These are phyloP conservation scores for Neoarius graeffei DNA, from an alignment of 2,113 vertebrate genomes.

Conservation along the genomic window DNA sequence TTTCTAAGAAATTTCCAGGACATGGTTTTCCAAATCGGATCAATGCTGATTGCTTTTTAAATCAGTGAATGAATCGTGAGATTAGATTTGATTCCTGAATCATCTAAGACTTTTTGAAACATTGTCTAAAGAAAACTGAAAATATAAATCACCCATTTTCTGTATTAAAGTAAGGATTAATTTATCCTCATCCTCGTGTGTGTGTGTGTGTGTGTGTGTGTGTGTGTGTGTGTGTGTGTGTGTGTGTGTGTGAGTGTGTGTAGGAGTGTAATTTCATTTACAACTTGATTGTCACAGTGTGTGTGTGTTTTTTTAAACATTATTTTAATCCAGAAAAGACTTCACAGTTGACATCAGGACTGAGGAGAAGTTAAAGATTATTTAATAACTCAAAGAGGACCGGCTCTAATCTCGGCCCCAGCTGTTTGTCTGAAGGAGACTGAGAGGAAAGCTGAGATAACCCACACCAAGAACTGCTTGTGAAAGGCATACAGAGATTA, in stretches of 20 bases:
- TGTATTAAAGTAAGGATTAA: not conserved
- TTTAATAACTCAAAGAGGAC: constrained; percentile 2
- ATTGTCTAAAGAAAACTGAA: not conserved
- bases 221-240: too few relatives aligned
- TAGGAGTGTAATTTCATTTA: not conserved
- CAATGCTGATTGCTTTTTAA: not conserved
- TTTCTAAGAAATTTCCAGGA: not conserved
- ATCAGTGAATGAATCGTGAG: not conserved
- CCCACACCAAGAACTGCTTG: not conserved
- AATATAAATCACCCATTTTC: not conserved
- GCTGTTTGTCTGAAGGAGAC: constrained; percentile 47
- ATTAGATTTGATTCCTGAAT: not conserved
- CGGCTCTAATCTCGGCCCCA: constrained; percentile 46
- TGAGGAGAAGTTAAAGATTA: constrained; percentile 58
- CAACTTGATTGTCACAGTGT: not conserved
- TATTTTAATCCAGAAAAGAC: not conserved
- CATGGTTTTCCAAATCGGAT: not conserved
- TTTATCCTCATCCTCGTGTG: not conserved
- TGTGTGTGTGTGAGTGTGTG: not conserved
- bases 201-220: too few relatives aligned
- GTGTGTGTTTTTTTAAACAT: not conserved
- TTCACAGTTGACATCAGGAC: constrained; percentile 44
- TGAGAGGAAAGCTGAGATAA: not conserved
- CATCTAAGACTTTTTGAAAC: not conserved
- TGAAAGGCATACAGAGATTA: not conserved